Evolutionary conservation across 1,140 invertebrate species (phyloP), one percentile per base, ranked within the genome.

Genomic region (Elysia chlorotica): DNA sequence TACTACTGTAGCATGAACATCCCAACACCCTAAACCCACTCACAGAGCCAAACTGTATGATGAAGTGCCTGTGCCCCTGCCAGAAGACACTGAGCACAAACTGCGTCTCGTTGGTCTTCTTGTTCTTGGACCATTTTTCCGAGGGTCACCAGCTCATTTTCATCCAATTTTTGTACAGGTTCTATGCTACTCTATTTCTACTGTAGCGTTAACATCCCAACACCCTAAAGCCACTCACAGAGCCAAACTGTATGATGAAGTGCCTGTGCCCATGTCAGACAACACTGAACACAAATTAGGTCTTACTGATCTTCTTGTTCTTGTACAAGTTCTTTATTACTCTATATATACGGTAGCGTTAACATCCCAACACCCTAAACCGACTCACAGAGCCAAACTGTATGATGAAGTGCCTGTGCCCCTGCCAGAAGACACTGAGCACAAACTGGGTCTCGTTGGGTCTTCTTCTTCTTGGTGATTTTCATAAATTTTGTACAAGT

Each of bases 371-470:
- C n/a, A n/a, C n/a, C n/a, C n/a, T n/a, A n/a, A n/a, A n/a, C n/a
- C n/a, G n/a, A 75, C 80, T 78, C 36, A 86, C 86, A 63, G 82
- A 82, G n/a, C 63, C 59, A n/a, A 75, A 80, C 90, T 99, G 96
- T 66, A 99, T 96, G 77, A 99, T 98, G 84, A 98, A 98, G 89
- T 99, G 97, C 86, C 97, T 83, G 65, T 85, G 96, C 81, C 96
- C 95, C 71, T 95, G 93, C 96, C 96, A 98, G 84, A 93, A 95
- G 0, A 98, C 96, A 17, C 96, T 98, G 30, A 99, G 85, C 61
- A 99, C 97, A 74, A 69, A 69, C 73, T 89, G 88, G 0, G 76
- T 79, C 71, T 90, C 96, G 93, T 82, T 94, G 91, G 91, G 85
- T 97, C 93, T 85, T 96, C 92, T 80, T 85, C 95, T 97, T 86